These are phyloP conservation scores for Morinoia aosen DNA, from an alignment of 2,888 invertebrate genomes.

Conservation along the genomic window DNA sequence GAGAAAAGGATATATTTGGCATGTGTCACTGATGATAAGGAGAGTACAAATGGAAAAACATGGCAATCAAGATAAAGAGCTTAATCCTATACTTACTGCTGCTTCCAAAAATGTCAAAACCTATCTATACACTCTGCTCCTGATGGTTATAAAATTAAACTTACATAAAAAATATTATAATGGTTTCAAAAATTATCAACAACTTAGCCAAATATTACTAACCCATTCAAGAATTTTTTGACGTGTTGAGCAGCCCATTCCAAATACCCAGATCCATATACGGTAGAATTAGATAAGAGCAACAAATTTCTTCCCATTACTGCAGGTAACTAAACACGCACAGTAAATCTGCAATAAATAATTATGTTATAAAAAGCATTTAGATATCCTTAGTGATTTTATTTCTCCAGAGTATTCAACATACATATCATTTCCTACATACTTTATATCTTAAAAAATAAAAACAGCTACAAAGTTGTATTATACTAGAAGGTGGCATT, in stretches of 20 bases:
- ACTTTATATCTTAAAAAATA: too few species aligned
- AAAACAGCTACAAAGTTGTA: too few species aligned
- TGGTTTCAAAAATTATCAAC: not conserved
- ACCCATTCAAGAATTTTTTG: conserved; percentile 60
- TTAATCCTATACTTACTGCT: not conserved
- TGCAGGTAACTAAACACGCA: not conserved
- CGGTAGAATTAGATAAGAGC: conserved; percentile 63
- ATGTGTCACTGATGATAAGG: not conserved
- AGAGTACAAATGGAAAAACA: not conserved
- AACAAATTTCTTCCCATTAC: conserved; percentile 56
- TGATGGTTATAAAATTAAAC: not conserved
- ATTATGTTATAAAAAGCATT: too few species aligned
- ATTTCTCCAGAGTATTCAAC: too few species aligned
- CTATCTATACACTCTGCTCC: not conserved
- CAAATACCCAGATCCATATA: conserved; percentile 60
- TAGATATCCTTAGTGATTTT: too few species aligned
- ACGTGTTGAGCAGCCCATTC: conserved; percentile 62
- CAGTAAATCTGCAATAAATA: too few species aligned
- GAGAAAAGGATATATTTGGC: too few species aligned
- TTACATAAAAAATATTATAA: not conserved
- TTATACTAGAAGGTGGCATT: too few species aligned
- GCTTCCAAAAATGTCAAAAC: not conserved
- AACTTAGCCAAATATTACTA: not conserved
- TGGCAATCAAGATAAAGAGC: not conserved
- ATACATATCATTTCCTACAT: too few species aligned